phyloP scores from a whole-genome alignment of 2,888 invertebrate genomes.

The Leptodirus hochenwartii region DNA sequence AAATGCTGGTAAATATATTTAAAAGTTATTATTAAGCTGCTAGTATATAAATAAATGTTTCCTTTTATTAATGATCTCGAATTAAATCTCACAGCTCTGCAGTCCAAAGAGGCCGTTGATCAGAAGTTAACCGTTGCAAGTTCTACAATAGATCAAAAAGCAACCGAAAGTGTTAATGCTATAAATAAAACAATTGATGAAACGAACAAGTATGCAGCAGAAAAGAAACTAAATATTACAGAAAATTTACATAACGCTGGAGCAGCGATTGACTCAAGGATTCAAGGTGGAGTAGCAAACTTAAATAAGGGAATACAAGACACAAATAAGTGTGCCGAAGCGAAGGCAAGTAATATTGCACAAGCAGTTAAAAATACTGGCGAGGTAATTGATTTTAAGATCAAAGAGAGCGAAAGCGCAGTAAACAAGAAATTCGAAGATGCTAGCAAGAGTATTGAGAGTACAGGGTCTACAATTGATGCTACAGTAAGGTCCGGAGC shows the following conservation, averaged over 20 bases:
- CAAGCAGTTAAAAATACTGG: slow-evolving; percentile 8
- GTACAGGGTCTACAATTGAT: slow-evolving; percentile 12
- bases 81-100: too few species aligned
- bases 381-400: slow-evolving; percentile 9
- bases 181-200: too few species aligned
- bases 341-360: slow-evolving; percentile 7
- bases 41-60: too few species aligned
- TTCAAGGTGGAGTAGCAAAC: slow-evolving; percentile 13
- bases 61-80: too few species aligned
- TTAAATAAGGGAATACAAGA: slow-evolving; percentile 12
- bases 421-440: slow-evolving; percentile 9
- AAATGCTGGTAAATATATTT: slow-evolving; percentile 32
- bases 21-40: too few species aligned
- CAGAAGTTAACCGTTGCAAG: too few species aligned
- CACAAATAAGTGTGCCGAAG: slow-evolving; percentile 10
- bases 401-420: slow-evolving; percentile 7
- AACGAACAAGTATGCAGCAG: too few species aligned
- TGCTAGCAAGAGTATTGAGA: slow-evolving; percentile 8
- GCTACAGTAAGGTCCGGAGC: slow-evolving; percentile 8
- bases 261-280: slow-evolving; percentile 22
- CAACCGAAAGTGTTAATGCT: too few species aligned
- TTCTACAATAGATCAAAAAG: too few species aligned
- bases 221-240: slow-evolving; percentile 24
- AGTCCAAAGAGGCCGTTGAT: too few species aligned
- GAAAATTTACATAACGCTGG: slow-evolving; percentile 20